Base-by-base conservation (phyloP, 2,113 vertebrate genomes). In the Chionomys nivalis region DNA sequence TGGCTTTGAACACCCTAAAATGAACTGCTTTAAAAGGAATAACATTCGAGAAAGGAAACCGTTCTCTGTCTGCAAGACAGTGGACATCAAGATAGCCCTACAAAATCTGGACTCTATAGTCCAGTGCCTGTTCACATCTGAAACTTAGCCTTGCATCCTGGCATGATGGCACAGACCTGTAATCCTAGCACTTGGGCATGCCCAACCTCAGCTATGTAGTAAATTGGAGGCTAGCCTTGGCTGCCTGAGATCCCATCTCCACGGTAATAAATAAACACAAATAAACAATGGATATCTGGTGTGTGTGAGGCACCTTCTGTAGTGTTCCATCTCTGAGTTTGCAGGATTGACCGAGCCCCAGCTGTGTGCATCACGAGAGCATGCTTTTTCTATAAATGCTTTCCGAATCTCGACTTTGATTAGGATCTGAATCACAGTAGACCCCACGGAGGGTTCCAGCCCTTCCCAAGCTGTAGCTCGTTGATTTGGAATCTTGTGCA, bases 381-480 rank as follows among this genome's bases (percentile, higher is more conserved):
- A 79, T 36, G 23, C 58, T 89, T 28, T 70, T 72, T 61, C 65
- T 75, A 0, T 42, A 19, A 31, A 28, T 6, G 7, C 76, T 91
- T 91, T 82, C n/a, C 19, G 55, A 44, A 14, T 68, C n/a, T 55
- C 42, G 6, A 91, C 91, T 96, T 86, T 85, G 87, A 82, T 61
- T 87, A 83, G 79, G 85, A 63, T 36, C 39, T 12, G 3, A 42
- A 66, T 61, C 73, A 36, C 36, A 72, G 66, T 89, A 55, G 36
- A 85, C 47, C 31, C 44, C 63, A 1, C 36, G 63, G 42, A 17
- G 8, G 26, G 79, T 65, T 26, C 87, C 91, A 12, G 47, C 47
- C 55, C 19, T 66, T 65, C 36, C 76, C 86, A 73, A 77, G 28
- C 63, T 33, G 0, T 70, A 42, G 31, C 44, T 73, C 16, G 55